Base-by-base conservation (phyloP, 2,888 invertebrate species). In the Drosophila siamana region DNA sequence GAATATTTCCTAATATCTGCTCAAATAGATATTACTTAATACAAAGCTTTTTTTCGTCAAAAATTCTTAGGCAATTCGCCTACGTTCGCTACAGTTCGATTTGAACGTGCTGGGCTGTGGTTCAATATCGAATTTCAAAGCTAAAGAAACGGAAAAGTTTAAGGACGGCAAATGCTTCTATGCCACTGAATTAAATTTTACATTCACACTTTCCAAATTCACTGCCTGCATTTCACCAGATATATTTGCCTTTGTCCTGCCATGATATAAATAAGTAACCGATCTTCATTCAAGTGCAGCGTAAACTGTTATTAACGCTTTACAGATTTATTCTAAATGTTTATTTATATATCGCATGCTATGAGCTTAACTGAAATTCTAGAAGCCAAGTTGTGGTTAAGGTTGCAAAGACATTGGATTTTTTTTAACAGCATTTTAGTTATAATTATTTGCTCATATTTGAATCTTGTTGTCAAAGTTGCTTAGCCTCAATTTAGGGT, bases 11-110 rank as follows among this genome's bases (percentile, higher is more conserved):
- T 26, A 69, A 74, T 69, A 59, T 54, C 51, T 64, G 56, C 47
- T 26, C 63, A 46, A 57, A 62, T 48, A 48, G 61, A 83, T 86
- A 83, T 83, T 83, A 83, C 88, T 88, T 86, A 83, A 88, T 86
- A 74, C 60, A 52, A 61, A 86, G 88, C 83, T 83, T 80, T 77
- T 77, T 64, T 19, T 40, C 40, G 33, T 4, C n/a, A 9, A 38
- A 67, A 59, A 44, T 52, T 56, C 40, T 46, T 7, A 51, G 43
- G 61, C 36, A 50, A 28, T 69, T 73, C 52, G 60, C 62, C 54
- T 59, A 71, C 64, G 48, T 51, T 64, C 40, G 56, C 52, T 28
- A 51, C 57, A 81, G 52, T 71, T 16, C 47, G 47, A 64, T 69
- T 59, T 57, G 69, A 69, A 46, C 59, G 22, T 9, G 50, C 38